Evolutionary conservation across 1,140 invertebrate species (phyloP).

Genomic region (Halesus radiatus): DNA sequence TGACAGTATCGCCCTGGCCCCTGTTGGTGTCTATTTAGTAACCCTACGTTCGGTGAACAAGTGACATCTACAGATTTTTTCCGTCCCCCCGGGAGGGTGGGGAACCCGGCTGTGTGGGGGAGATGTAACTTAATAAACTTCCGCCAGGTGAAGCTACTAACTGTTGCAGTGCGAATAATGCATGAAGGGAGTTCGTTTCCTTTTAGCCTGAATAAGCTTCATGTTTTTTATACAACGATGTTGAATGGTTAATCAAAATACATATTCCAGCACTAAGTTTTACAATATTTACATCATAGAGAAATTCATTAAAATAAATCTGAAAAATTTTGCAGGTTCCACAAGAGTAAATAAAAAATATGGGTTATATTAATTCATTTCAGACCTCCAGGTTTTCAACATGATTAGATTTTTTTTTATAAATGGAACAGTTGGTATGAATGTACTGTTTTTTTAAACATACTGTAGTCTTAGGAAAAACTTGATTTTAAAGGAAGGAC

Average conservation of each 20-base stretch:
- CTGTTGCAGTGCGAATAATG: constrained; percentile 53
- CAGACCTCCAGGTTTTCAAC: too few species aligned
- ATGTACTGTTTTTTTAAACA: too few species aligned
- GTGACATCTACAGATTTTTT: constrained; percentile 57
- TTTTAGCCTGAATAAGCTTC: neutral
- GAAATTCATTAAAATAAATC: too few species aligned
- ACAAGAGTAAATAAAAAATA: too few species aligned
- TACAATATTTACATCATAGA: too few species aligned
- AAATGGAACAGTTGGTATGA: too few species aligned
- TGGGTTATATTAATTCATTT: too few species aligned
- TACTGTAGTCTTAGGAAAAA: too few species aligned
- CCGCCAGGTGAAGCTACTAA: constrained; percentile 38
- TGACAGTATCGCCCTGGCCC: constrained; percentile 41
- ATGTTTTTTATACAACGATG: neutral
- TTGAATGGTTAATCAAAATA: neutral
- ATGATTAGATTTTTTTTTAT: too few species aligned
- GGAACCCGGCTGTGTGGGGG: neutral
- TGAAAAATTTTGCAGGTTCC: too few species aligned
- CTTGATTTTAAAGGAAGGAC: too few species aligned
- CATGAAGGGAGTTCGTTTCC: constrained; percentile 33
- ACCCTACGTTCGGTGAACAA: constrained; percentile 52
- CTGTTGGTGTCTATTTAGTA: constrained; percentile 48
- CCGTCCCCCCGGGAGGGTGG: constrained; percentile 19
- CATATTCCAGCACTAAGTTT: too few species aligned
- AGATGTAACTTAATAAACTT: constrained; percentile 53